phyloP scores from a whole-genome alignment of 2,797 vertebrate genomes.

The Distichodus sexfasciatus region DNA sequence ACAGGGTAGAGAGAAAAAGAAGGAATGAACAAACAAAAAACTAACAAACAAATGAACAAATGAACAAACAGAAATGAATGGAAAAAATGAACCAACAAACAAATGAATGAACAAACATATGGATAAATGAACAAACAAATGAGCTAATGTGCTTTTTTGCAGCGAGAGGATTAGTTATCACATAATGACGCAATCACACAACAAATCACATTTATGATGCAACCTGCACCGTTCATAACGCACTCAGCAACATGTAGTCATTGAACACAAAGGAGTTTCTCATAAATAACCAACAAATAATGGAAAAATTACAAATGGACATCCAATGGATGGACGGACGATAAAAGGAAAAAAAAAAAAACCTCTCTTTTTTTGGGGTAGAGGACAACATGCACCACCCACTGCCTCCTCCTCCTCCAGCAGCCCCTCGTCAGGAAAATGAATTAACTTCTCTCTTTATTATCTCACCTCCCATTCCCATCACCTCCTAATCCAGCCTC shows the following conservation, averaged over 20 bases:
- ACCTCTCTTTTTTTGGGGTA: too few species aligned
- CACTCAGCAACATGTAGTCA: too few species aligned
- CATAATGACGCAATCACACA: too few species aligned
- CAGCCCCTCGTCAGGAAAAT: too few species aligned
- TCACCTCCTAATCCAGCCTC: conserved; percentile 75
- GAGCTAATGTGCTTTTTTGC: too few species aligned
- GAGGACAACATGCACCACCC: conserved; percentile 41
- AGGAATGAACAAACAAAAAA: conserved; percentile 23
- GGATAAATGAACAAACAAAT: not conserved
- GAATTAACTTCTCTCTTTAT: conserved; percentile 78
- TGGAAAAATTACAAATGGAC: too few species aligned
- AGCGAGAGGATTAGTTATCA: too few species aligned
- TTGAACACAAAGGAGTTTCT: too few species aligned
- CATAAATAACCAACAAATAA: too few species aligned
- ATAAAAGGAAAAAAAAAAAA: not conserved
- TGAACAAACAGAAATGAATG: not conserved
- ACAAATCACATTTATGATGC: too few species aligned
- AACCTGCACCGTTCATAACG: too few species aligned
- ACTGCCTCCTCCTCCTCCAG: too few species aligned
- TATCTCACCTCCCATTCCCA: conserved; percentile 78
- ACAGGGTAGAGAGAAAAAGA: conserved; percentile 15
- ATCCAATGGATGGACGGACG: not conserved
- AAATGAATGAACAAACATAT: not conserved
- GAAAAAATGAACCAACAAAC: not conserved
- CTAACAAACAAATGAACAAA: not conserved